phyloP scores from a whole-genome alignment of 2,888 invertebrate species.

The Diabrotica balteata region DNA sequence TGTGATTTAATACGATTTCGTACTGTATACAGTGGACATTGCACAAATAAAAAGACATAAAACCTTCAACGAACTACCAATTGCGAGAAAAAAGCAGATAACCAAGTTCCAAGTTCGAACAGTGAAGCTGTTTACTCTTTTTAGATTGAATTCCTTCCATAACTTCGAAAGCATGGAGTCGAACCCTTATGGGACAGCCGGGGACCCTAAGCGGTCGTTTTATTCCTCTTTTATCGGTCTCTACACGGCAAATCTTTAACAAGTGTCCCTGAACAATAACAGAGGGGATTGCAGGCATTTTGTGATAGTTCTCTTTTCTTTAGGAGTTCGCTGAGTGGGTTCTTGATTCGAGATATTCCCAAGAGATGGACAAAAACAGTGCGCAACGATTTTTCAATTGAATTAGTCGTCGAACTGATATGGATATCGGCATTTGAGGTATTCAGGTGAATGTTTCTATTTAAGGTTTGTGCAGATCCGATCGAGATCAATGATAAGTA shows the following conservation, averaged over 20 bases:
- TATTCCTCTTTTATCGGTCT: conserved; percentile 55
- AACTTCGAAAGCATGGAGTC: conserved; percentile 50
- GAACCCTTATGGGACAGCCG: conserved; percentile 55
- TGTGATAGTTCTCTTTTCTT: conserved; percentile 35
- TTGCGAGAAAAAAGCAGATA: conserved; percentile 13
- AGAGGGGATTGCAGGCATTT: conserved; percentile 56
- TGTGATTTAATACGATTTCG: background rate
- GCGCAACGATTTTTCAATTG: conserved; percentile 26
- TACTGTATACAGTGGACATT: no score
- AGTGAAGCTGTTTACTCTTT: conserved; percentile 43
- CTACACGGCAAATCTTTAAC: conserved; percentile 58
- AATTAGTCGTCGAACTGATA: conserved; percentile 21
- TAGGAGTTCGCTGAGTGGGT: conserved; percentile 24
- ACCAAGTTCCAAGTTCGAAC: conserved; percentile 24
- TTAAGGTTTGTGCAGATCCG: conserved; percentile 8
- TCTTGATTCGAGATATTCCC: conserved; percentile 29
- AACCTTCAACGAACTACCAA: no score
- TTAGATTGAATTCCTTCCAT: conserved; percentile 45
- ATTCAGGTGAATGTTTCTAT: conserved; percentile 18
- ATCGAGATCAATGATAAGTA: conserved; percentile 5
- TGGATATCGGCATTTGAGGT: conserved; percentile 21
- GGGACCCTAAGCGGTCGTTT: conserved; percentile 57
- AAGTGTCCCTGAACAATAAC: conserved; percentile 57
- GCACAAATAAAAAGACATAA: no score
- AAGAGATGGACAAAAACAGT: conserved; percentile 28